Evolutionary conservation across 2,797 vertebrate species (phyloP).

Genomic region (Sciurus carolinensis): DNA sequence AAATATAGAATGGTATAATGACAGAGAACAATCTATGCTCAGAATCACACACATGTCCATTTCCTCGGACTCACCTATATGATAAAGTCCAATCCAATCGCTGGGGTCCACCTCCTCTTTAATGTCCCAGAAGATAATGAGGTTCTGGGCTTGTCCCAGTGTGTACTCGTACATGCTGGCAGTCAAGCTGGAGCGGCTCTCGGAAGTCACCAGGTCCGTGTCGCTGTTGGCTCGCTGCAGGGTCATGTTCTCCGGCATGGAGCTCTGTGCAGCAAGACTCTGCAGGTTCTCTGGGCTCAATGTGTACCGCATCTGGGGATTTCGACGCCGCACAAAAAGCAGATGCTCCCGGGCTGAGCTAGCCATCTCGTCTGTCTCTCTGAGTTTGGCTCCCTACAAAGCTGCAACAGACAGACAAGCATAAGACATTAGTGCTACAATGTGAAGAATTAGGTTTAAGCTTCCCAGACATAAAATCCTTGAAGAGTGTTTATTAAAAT

Average conservation of each 20-base stretch:
- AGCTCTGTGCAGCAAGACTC: constrained; percentile 93
- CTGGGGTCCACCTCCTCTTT: constrained; percentile 99
- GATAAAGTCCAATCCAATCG: constrained; percentile 99
- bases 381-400: constrained; percentile 75
- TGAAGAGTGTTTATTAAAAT: constrained; percentile 37
- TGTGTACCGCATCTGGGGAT: constrained; percentile 96
- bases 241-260: constrained; percentile 91
- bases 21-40: not conserved
- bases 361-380: constrained; percentile 88
- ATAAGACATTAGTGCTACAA: constrained; percentile 8
- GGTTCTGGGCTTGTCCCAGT: constrained; percentile 95
- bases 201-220: constrained; percentile 97
- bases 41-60: not conserved
- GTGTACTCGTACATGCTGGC: constrained; percentile 97
- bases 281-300: constrained; percentile 98
- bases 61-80: constrained; percentile 94
- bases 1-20: not conserved
- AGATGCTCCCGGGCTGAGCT: constrained; percentile 94
- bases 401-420: constrained; percentile 75
- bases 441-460: not conserved
- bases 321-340: constrained; percentile 95
- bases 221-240: constrained; percentile 97
- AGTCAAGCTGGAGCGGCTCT: constrained; percentile 97
- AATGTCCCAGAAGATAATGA: constrained; percentile 99
- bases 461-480: not conserved